Base-by-base conservation (phyloP, 2,888 invertebrate genomes). In the Chironomus tentans region DNA sequence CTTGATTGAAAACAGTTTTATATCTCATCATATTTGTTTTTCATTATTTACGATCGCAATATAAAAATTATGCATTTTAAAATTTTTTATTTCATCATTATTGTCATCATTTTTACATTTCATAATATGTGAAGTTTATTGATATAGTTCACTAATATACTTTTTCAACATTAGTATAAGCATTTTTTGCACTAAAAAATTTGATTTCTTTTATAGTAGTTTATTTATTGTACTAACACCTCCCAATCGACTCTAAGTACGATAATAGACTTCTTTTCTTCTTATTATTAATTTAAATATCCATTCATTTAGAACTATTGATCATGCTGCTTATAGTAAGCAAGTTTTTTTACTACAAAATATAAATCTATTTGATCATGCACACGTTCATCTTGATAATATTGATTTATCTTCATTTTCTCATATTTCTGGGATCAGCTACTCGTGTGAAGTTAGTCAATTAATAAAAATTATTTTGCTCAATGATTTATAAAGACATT, bases 91-190 rank as follows among this genome's bases (percentile, higher is more conserved):
- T 56, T 71, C 22, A 6, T 72, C 28, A 21, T 68, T 74, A 74
- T 74, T 74, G 65, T 74, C 74, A 24, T 21, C 56, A 56, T 56
- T 15, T 56, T 56, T 65, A 21, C 48, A 47, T 62, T 22, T 68
- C 68, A 61, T 56, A 56, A 15, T 18, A 56, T 56, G 15, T 56
- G 56, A 18, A 38, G 38, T 38, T 62, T 72, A 62, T 48, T 68
- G 18, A 68, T 68, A 24, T 62, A 22, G 61, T 70, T 46, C 13
- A 47, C n/a, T 56, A 56, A 56, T 56, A 15, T 56, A 24, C 12
- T 56, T 73, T 65, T 65, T 73, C 65, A 73, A 74, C 74, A 74
- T 74, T 74, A 48, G 74, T 74, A 74, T 68, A 68, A 74, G 74
- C 74, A 62, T 70, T 22, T 69, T 47, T 46, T 68, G 46, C 21